Evolutionary conservation across 1,140 invertebrate species (phyloP).

Genomic region (Mamestra configurata): DNA sequence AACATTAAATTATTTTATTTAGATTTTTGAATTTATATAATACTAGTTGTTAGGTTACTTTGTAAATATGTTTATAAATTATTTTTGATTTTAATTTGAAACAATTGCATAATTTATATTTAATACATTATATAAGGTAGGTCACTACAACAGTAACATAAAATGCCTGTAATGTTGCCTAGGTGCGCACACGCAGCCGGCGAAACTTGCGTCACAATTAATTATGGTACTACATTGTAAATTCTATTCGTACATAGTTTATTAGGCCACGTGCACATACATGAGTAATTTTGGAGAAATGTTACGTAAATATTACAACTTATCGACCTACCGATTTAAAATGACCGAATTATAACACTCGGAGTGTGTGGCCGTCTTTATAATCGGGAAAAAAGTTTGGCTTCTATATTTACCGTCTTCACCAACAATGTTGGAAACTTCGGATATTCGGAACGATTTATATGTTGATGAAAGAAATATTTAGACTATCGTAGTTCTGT

Average conservation of each 20-base stretch:
- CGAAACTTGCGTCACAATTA: constrained; percentile 37
- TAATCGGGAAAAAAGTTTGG: constrained; percentile 9
- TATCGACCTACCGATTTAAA: not conserved
- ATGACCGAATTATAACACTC: constrained; percentile 12
- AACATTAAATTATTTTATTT: too few relatives aligned
- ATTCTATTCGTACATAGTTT: constrained; percentile 46
- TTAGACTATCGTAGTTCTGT: not conserved
- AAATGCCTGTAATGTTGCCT: constrained; percentile 19
- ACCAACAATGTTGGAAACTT: not conserved
- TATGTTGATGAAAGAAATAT: constrained; percentile 36
- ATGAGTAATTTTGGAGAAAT: constrained; percentile 39
- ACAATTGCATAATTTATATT: too few relatives aligned
- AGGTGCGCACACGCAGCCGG: constrained; percentile 15
- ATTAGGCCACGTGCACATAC: constrained; percentile 44
- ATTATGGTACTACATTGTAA: constrained; percentile 50
- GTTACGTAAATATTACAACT: constrained; percentile 24
- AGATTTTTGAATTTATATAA: too few relatives aligned
- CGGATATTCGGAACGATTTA: constrained; percentile 39
- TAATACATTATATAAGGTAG: too few relatives aligned
- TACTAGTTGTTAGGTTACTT: too few relatives aligned
- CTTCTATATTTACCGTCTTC: constrained; percentile 24
- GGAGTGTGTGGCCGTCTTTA: constrained; percentile 9
- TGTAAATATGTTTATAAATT: too few relatives aligned
- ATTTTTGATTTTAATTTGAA: too few relatives aligned
- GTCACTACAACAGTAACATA: too few relatives aligned